Evolutionary conservation across 2,888 invertebrate species (phyloP).

Genomic region (Nematopogon swammerdamellus): DNA sequence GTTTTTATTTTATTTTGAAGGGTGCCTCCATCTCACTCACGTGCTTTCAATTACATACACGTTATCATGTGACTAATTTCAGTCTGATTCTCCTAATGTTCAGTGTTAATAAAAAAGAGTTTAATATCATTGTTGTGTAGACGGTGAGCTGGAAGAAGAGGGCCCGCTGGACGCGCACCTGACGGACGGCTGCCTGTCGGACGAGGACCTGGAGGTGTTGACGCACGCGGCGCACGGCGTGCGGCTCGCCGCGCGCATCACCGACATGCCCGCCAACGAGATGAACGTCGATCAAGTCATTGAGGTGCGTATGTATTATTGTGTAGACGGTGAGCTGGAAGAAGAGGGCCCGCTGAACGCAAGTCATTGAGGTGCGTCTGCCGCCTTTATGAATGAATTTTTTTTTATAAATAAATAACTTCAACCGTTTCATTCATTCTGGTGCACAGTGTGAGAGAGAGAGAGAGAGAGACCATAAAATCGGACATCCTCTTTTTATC

Average conservation of each 20-base stretch:
- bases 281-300: conserved; percentile 81
- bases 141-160: conserved; percentile 27
- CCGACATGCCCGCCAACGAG: conserved; percentile 82
- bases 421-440: too few relatives aligned
- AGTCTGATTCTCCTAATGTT: too few relatives aligned
- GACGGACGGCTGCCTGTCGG: conserved; percentile 27
- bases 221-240: conserved; percentile 61
- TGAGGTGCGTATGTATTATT: conserved; percentile 42
- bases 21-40: too few relatives aligned
- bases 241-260: conserved; percentile 73
- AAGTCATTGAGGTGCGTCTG: conserved; percentile 64
- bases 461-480: too few relatives aligned
- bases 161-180: conserved; percentile 20
- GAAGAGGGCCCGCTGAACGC: conserved; percentile 24
- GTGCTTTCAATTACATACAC: too few relatives aligned
- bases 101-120: too few relatives aligned
- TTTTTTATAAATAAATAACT: too few relatives aligned
- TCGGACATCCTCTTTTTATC: too few relatives aligned
- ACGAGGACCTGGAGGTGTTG: conserved; percentile 51
- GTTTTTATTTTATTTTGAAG: too few relatives aligned
- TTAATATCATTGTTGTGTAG: conserved; percentile 14
- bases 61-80: too few relatives aligned
- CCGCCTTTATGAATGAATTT: too few relatives aligned
- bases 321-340: conserved; percentile 24
- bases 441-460: too few relatives aligned